phyloP scores from a whole-genome alignment of 2,888 invertebrate species.

The Amiota mariae region DNA sequence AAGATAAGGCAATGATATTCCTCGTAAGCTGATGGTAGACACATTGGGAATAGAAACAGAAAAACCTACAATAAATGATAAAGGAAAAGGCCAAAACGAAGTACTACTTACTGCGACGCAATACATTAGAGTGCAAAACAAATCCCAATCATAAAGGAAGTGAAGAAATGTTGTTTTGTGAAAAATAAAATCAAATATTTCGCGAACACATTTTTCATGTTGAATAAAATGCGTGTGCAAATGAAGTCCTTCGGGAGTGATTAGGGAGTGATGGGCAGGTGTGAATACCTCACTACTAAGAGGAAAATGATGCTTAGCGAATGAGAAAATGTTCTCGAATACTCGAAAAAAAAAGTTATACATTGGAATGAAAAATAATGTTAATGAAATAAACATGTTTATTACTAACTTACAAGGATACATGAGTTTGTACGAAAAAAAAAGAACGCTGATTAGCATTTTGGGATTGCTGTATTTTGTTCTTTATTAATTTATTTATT shows the following conservation, averaged over 20 bases:
- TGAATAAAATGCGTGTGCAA: constrained; percentile 56
- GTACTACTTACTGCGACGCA: background rate
- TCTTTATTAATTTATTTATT: constrained; percentile 14
- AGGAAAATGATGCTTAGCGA: background rate
- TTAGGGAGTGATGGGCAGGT: background rate
- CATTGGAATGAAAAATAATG: constrained; percentile 40
- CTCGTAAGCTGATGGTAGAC: background rate
- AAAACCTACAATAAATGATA: constrained; percentile 2
- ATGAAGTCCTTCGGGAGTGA: constrained; percentile 58
- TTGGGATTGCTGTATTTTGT: constrained; percentile 2
- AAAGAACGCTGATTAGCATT: background rate
- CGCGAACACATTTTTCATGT: constrained; percentile 66
- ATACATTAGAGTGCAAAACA: constrained; percentile 22
- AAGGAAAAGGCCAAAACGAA: background rate
- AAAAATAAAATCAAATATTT: constrained; percentile 39
- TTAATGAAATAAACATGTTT: constrained; percentile 67
- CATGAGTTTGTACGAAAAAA: too few species aligned
- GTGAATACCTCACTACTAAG: background rate
- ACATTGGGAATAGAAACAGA: constrained; percentile 5
- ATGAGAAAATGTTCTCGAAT: background rate
- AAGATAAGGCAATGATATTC: background rate
- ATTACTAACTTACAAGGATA: constrained; percentile 12
- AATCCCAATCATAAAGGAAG: constrained; percentile 26
- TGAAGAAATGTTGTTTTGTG: background rate
- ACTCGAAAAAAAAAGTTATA: background rate